A percentile compares a stretch with the other conserved stretches of the same genome.
These are phyloP conservation scores for Archocentrus centrarchus DNA, from an alignment of 2,113 vertebrate species.

Conservation along the genomic window DNA sequence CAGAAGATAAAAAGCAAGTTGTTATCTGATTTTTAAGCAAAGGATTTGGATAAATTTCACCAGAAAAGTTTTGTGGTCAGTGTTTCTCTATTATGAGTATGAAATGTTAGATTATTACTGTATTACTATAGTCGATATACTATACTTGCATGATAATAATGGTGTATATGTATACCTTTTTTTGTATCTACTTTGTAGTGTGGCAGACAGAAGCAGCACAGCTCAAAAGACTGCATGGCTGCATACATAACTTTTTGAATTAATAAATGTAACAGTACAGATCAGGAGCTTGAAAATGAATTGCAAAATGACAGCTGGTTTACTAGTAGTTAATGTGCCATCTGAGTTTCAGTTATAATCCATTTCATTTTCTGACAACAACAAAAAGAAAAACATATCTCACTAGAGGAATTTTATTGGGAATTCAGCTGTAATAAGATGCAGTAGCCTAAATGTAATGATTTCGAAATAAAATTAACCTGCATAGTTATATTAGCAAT, in stretches of 20 bases:
- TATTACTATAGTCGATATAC: background rate
- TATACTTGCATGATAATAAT: background rate
- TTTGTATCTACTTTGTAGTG: background rate
- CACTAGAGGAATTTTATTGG: too few relatives aligned
- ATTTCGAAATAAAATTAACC: too few relatives aligned
- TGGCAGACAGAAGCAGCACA: background rate
- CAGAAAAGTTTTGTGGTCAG: background rate
- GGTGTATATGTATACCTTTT: background rate
- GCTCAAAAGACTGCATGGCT: background rate
- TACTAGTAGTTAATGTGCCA: background rate
- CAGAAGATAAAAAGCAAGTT: background rate
- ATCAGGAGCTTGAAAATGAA: background rate
- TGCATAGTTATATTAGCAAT: too few relatives aligned
- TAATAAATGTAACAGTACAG: background rate
- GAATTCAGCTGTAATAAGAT: too few relatives aligned
- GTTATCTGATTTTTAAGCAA: background rate
- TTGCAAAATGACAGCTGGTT: background rate
- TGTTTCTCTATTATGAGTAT: background rate
- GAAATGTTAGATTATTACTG: background rate
- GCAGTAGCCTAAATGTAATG: too few relatives aligned
- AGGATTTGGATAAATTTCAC: background rate
- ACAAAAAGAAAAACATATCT: too few relatives aligned
- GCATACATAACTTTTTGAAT: background rate
- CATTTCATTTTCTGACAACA: too few relatives aligned
- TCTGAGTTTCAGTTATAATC: background rate